Base-by-base conservation (phyloP, 2,113 vertebrate species). In the Anoplopoma fimbria region DNA sequence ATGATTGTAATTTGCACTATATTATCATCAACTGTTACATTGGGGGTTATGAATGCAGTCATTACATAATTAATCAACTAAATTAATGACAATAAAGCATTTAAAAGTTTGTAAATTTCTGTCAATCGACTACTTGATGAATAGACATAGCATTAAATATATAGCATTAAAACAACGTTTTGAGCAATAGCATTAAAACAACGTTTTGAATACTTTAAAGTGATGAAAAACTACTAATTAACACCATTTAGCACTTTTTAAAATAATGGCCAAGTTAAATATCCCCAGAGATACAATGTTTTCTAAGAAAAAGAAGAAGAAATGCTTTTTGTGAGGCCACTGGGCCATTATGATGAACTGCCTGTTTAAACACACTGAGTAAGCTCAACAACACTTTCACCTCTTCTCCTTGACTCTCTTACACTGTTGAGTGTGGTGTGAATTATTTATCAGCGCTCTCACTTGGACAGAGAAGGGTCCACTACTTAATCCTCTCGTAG, bases 361-460 rank as follows among this genome's bases (percentile, higher is more conserved):
- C 65, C 31, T 87, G 82, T 86, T 85, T 86, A 76, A 82, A 78
- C 91, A 80, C 84, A 81, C 12, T n/a, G 83, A 86, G 58, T 42
- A 72, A 85, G 45, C 81, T 58, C 75, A 34, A 69, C 82, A n/a
- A 80, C 83, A 75, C 78, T 81, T 58, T 72, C 73, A 76, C 69
- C 76, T 60, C 55, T 55, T 80, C 85, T 75, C 75, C 81, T 82
- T 63, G 75, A 84, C 85, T 85, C 88, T 58, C 71, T 27, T 58
- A 55, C 82, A 38, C 79, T n/a, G 75, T 68, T 21, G 79, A 87
- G 81, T 58, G 69, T 74, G 80, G 80, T 49, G 79, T 91, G 84
- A 91, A 94, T 92, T 82, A 92, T 94, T 94, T 89, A 92, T 91
- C 62, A 75, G 69, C 55, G 55, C 81, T 81, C 81, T 74, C 38